Conservation (phyloP, 2,113 vertebrate species). For the Origma solitaria region DNA sequence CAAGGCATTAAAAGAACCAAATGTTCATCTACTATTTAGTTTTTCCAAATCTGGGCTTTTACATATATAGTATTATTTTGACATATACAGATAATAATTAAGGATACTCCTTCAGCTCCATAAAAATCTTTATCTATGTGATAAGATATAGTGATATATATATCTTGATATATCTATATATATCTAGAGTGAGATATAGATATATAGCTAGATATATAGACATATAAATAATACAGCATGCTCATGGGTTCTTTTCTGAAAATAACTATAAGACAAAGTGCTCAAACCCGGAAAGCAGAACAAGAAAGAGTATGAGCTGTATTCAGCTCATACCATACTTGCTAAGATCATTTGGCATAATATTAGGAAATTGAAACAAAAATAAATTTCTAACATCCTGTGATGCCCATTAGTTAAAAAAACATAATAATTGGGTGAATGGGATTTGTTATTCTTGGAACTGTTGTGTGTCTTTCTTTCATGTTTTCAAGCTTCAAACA, state of each 20-base stretch:
- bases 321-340: neutral
- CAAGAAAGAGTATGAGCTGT: neutral
- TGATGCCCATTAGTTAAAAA: neutral
- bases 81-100: neutral
- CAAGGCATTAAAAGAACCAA: neutral
- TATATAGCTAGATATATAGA: neutral
- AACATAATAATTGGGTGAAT: neutral
- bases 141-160: neutral
- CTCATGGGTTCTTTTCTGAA: neutral
- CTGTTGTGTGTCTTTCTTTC: neutral
- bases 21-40: neutral
- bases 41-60: neutral
- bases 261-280: neutral
- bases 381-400: neutral
- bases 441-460: neutral
- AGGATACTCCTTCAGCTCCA: neutral
- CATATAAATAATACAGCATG: neutral
- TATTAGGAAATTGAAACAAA: neutral
- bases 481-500: neutral
- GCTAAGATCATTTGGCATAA: neutral
- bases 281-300: neutral
- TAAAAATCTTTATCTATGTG: neutral
- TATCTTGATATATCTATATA: no score
- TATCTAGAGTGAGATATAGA: no score
- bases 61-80: neutral